Percentiles rank a stretch among this genome's conserved stretches.
Conservation (phyloP, 2,797 vertebrate species). For the Acipenser ruthenus region DNA sequence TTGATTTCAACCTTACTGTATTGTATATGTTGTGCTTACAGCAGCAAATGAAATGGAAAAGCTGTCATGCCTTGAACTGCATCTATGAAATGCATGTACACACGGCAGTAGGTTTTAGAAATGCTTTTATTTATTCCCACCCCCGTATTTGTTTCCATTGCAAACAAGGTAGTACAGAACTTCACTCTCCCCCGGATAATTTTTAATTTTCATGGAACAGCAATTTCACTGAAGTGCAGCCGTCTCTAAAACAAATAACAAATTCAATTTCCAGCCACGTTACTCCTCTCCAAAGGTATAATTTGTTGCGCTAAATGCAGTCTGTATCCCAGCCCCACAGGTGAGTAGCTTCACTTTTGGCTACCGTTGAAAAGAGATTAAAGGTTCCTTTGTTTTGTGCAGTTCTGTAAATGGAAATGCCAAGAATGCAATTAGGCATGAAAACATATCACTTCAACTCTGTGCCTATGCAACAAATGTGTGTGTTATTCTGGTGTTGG, state of each 20-base stretch:
- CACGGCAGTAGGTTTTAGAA: neutral
- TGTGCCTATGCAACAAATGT: constrained; percentile 1
- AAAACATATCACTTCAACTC: constrained; percentile 10
- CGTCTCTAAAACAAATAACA: neutral
- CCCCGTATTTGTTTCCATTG: neutral
- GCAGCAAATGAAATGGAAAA: too few relatives aligned
- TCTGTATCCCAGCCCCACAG: constrained; percentile 16
- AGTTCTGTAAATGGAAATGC: constrained; percentile 16
- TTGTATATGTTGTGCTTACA: too few relatives aligned
- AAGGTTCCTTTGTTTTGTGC: constrained; percentile 19
- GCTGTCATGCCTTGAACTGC: too few relatives aligned
- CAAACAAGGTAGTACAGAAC: too few relatives aligned
- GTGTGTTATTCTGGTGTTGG: neutral
- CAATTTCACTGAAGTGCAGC: neutral
- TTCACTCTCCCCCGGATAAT: too few relatives aligned
- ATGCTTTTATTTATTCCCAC: neutral
- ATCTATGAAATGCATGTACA: too few relatives aligned
- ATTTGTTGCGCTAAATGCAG: constrained; percentile 22
- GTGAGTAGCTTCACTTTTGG: neutral
- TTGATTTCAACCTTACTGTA: too few relatives aligned
- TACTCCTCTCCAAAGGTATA: constrained; percentile 17
- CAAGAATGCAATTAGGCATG: constrained; percentile 19
- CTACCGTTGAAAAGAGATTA: neutral
- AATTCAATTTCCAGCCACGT: neutral
- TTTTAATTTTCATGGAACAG: neutral